Evolutionary conservation across 2,888 invertebrate genomes (phyloP), one percentile per base, ranked within the genome.

Genomic region (Perizoma affinitatum): DNA sequence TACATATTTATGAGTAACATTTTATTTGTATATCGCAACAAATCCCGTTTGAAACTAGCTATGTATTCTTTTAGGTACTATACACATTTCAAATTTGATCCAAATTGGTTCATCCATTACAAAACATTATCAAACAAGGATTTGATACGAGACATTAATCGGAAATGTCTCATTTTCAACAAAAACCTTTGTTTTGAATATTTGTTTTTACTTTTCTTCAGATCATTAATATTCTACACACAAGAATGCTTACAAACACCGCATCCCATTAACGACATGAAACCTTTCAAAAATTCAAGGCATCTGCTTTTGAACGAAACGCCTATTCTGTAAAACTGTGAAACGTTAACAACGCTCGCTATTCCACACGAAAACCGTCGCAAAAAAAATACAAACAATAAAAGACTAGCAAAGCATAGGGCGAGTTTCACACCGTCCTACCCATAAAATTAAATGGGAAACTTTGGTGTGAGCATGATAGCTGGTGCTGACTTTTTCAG

Each of bases 371-470:
- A 78, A 76, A 76, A 72, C 78, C 73, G 81, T 78, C 78, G 81
- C 74, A 76, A 75, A 84, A 83, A 75, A 83, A 84, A 87, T 75
- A 83, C 80, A 83, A 86, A 86, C 82, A 85, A 86, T 84, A 85
- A 86, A 85, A 83, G 78, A 78, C 78, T 71, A 72, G 70, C 65
- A 64, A 70, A 75, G 74, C 73, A 80, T 45, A 47, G 56, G 83
- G 77, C 78, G 80, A 78, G 79, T 82, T 83, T 76, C 61, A 75
- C 75, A 72, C 82, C 82, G 76, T 82, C 82, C 84, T 78, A 75
- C 77, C 84, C 80, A 83, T 87, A 84, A 88, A 87, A 87, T 87
- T 86, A 86, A 88, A 88, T 82, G 79, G 80, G 74, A 73, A 75
- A 78, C 54, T 79, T 82, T 80, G 62, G 49, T 34, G 62, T 58